These are phyloP conservation scores for Cliona cf. orientalis DNA, from an alignment of 37 sponge, comb jelly and placozoan genomes.

Conservation along the genomic window DNA sequence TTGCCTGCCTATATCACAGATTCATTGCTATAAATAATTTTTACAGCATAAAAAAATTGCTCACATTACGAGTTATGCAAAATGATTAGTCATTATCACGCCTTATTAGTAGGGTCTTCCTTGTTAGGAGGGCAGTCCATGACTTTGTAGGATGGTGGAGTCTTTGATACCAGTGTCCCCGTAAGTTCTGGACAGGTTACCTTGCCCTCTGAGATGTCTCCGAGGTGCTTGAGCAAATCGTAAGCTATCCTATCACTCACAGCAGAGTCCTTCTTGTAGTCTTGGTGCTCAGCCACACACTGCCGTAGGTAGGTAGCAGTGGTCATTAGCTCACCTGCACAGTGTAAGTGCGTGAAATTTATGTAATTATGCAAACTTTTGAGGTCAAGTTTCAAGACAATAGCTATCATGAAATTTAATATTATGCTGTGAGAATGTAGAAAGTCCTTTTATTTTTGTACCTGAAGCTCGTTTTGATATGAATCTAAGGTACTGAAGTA, in stretches of 20 bases:
- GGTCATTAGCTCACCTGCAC: conserved; percentile 92
- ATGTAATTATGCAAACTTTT: too few relatives aligned
- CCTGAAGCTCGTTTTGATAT: conserved; percentile 86
- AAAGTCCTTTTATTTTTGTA: too few relatives aligned
- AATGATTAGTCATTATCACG: background rate
- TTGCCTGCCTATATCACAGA: background rate
- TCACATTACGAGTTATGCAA: background rate
- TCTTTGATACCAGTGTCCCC: conserved; percentile 57
- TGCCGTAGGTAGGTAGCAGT: conserved; percentile 89
- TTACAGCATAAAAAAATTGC: background rate
- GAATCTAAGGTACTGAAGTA: conserved; percentile 67
- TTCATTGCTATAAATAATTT: background rate
- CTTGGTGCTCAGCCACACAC: conserved; percentile 80
- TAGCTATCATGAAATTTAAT: too few relatives aligned
- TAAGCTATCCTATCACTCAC: conserved; percentile 83
- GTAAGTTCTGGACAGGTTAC: conserved; percentile 62
- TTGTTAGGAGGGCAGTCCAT: conserved; percentile 13
- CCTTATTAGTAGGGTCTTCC: background rate
- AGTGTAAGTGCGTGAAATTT: too few relatives aligned
- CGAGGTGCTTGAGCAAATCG: conserved; percentile 57
- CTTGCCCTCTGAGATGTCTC: conserved; percentile 47
- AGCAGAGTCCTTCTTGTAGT: conserved; percentile 94
- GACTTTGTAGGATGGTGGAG: conserved; percentile 37
- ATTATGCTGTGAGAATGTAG: background rate
- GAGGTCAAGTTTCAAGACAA: too few relatives aligned